Evolutionary conservation across 2,113 vertebrate species (phyloP).

Genomic region (Oreochromis tanganicae): DNA sequence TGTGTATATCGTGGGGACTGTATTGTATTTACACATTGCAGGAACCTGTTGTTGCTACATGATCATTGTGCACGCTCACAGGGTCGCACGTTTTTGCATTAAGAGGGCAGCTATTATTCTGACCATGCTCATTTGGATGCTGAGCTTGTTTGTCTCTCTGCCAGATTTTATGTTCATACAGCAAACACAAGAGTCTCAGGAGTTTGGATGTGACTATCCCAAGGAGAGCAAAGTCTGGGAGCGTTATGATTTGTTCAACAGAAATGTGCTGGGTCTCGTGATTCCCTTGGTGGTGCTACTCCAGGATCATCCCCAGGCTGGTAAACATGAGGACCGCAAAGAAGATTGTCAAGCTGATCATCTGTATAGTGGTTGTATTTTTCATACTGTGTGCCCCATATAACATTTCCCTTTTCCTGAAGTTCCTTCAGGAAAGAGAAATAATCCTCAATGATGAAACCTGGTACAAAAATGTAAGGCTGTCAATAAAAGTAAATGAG

Average conservation of each 20-base stretch:
- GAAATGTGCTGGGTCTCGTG: constrained; percentile 77
- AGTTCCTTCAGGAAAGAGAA: neutral
- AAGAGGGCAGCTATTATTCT: constrained; percentile 40
- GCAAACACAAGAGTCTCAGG: neutral
- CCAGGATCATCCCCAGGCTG: constrained; percentile 74
- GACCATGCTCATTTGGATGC: constrained; percentile 49
- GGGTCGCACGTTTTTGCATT: constrained; percentile 62
- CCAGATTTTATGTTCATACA: constrained; percentile 66
- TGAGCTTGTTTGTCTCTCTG: constrained; percentile 65
- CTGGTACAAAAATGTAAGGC: accelerated
- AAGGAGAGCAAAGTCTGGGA: constrained; percentile 45
- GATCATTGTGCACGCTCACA: constrained; percentile 40
- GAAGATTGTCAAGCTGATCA: constrained; percentile 77
- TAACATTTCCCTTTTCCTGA: constrained; percentile 65
- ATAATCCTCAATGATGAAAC: neutral
- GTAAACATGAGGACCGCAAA: constrained; percentile 68
- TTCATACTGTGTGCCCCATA: constrained; percentile 84
- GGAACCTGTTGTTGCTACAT: neutral
- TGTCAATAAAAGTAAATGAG: constrained; percentile 43
- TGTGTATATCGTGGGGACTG: neutral
- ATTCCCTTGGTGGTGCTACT: constrained; percentile 78
- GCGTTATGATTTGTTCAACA: constrained; percentile 17
- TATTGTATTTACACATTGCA: neutral
- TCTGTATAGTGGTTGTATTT: constrained; percentile 73
- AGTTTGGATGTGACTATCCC: constrained; percentile 28